Percentiles rank a stretch among this genome's conserved stretches.
Conservation (phyloP, 2,797 vertebrate genomes). For the Hypotaenidia okinawae region DNA sequence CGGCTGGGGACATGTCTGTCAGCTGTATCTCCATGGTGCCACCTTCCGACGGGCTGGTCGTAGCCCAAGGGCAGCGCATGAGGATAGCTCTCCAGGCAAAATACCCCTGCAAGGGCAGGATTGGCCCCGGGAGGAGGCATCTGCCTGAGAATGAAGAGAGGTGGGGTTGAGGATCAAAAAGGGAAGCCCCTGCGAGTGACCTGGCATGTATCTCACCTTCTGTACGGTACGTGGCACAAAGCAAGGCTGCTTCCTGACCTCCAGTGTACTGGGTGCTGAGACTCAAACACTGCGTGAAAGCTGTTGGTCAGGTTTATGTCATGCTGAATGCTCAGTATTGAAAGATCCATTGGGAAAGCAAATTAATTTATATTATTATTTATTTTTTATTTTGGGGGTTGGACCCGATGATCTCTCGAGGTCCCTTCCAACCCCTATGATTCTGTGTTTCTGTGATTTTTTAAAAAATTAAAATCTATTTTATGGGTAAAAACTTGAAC, state of each 20-base stretch:
- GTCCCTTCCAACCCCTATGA: no score
- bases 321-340: background rate
- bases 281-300: rapidly evolving
- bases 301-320: background rate
- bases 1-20: background rate
- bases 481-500: rapidly evolving
- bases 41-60: constrained; percentile 9
- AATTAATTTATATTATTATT: background rate
- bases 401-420: no score
- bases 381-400: background rate
- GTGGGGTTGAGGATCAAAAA: background rate
- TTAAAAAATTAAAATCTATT: background rate
- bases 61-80: background rate
- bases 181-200: background rate
- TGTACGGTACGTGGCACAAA: background rate
- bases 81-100: background rate
- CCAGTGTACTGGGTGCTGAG: background rate
- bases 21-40: constrained; percentile 1
- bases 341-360: background rate
- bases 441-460: no score
- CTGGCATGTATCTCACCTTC: background rate
- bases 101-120: rapidly evolving
- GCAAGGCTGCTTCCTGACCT: background rate
- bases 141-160: background rate
- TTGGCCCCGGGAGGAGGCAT: background rate